Base-by-base conservation (phyloP, 2,888 invertebrate genomes). In the Electrophaes corylata region DNA sequence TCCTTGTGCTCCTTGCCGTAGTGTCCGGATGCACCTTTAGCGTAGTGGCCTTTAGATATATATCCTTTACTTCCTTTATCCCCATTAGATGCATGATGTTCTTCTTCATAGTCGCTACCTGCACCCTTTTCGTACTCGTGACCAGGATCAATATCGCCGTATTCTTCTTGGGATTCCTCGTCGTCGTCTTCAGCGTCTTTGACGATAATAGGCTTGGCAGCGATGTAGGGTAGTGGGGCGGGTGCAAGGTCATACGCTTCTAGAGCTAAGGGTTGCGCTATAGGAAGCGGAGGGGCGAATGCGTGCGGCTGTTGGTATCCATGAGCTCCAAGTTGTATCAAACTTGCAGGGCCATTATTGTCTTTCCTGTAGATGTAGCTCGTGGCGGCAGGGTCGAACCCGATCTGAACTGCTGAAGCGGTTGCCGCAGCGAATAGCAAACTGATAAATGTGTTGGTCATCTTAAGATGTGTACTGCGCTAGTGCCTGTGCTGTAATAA, bases 51-150 rank as follows among this genome's bases (percentile, higher is more conserved):
- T 60, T 91, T 81, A 0, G 88, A 91, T 48, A 88, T 86, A 78
- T 93, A 94, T 6, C 93, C 94, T 62, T 93, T 92, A 57, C 88
- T 87, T 19, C 92, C 93, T 54, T 93, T 93, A 57, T 92, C 92
- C 0, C 94, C 94, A 20, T 91, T 84, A 50, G 86, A 89, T 0
- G 91, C 81, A 57, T 92, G 90, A 62, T 92, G 88, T 50, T 87
- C 82, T 41, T 89, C 87, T 1, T 79, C 86, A 69, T 91, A 93
- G 47, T 92, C 83, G 33, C 87, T 89, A 8, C 93, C 93, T 3
- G 78, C 91, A 1, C 90, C 92, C 51, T 86, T 83, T 60, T 85
- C 84, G 53, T 75, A 83, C 1, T 65, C 74, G 14, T 80, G 72
- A 1, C 79, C 73, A 33, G 74, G 67, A 4, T 62, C 70, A 19